A percentile compares a stretch with the other conserved stretches of the same genome.
These are phyloP conservation scores for Matsumyia berberina DNA, from an alignment of 2,888 invertebrate genomes.

Conservation along the genomic window DNA sequence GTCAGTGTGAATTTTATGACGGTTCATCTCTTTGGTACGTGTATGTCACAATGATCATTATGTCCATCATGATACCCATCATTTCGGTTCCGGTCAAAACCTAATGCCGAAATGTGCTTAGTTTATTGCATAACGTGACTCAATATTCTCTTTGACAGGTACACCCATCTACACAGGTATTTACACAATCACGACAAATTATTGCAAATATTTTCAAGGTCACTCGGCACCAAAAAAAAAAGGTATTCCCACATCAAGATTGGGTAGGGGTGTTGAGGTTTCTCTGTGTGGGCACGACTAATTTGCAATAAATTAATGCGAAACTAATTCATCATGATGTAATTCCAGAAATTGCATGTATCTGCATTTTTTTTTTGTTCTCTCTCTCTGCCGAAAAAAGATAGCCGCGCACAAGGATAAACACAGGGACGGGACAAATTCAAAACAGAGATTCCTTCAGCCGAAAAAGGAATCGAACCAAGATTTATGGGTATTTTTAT, in stretches of 20 bases:
- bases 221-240: conserved; percentile 50
- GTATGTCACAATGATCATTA: conserved; percentile 61
- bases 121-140: conserved; percentile 70
- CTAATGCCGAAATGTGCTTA: conserved; percentile 10
- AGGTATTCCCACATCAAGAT: conserved; percentile 26
- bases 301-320: conserved; percentile 72
- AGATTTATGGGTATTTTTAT: conserved; percentile 84
- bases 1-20: conserved; percentile 63
- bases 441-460: conserved; percentile 41
- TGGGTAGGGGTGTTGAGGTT: conserved; percentile 49
- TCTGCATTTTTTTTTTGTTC: conserved; percentile 16
- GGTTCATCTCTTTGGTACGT: conserved; percentile 57
- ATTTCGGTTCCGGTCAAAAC: conserved; percentile 11
- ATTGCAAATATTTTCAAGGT: conserved; percentile 61
- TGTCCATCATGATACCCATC: conserved; percentile 38
- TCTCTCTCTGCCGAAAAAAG: conserved; percentile 1
- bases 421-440: conserved; percentile 24
- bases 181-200: conserved; percentile 47
- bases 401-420: conserved; percentile 29
- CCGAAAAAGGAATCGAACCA: conserved; percentile 38
- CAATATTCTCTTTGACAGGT: conserved; percentile 21
- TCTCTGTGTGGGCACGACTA: conserved; percentile 72
- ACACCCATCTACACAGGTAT: conserved; percentile 1
- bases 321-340: conserved; percentile 75
- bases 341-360: conserved; percentile 53